Conservation (phyloP, 2,888 invertebrate genomes). For the Nephrotoma appendiculata region DNA sequence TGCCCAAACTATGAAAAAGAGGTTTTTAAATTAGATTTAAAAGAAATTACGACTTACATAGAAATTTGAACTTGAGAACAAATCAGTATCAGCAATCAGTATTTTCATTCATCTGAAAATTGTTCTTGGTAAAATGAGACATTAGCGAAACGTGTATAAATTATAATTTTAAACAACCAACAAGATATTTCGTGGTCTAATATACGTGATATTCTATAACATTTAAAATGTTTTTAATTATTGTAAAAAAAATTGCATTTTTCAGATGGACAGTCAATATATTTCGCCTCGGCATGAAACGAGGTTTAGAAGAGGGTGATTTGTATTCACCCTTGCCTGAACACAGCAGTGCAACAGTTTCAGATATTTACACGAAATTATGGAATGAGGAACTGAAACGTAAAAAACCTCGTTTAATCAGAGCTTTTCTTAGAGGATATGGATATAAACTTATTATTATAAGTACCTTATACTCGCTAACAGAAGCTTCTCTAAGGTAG, state of each 20-base stretch:
- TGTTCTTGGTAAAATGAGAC: no score
- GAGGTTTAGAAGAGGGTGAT: constrained; percentile 38
- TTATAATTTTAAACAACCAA: no score
- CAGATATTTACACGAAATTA: constrained; percentile 29
- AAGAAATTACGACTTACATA: no score
- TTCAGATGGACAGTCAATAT: constrained; percentile 34
- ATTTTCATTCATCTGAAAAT: no score
- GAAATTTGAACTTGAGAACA: no score
- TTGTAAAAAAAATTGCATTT: background rate
- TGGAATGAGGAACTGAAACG: constrained; percentile 31
- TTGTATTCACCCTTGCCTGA: constrained; percentile 38
- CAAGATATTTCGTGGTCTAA: no score
- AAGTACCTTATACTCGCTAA: constrained; percentile 22
- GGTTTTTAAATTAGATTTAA: no score
- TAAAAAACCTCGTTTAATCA: constrained; percentile 32
- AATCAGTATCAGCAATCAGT: no score
- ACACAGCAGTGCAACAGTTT: constrained; percentile 36
- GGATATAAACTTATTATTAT: constrained; percentile 26
- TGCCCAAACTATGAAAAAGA: no score
- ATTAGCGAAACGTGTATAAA: no score
- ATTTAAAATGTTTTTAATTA: no score
- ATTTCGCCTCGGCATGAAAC: constrained; percentile 35
- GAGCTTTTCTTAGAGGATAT: constrained; percentile 32
- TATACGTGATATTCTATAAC: no score
- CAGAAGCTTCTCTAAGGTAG: constrained; percentile 27